These are phyloP conservation scores for Itoplectis maculator DNA, from an alignment of 2,888 invertebrate genomes.

Conservation along the genomic window DNA sequence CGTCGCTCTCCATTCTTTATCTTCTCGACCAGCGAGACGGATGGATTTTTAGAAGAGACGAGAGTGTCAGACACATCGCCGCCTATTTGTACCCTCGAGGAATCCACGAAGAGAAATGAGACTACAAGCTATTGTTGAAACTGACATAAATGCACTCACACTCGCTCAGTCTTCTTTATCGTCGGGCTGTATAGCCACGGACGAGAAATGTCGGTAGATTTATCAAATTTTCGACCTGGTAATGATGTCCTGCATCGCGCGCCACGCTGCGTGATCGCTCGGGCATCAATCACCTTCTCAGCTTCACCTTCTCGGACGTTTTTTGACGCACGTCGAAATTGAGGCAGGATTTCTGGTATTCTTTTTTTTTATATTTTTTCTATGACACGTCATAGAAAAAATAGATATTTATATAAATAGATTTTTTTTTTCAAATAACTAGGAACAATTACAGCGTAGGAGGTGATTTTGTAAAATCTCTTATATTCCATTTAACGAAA, in stretches of 20 bases:
- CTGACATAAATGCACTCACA: slow-evolving; percentile 14
- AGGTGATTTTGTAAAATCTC: too few species aligned
- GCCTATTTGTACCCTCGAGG: background rate
- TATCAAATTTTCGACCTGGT: slow-evolving; percentile 30
- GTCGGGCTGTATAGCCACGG: background rate
- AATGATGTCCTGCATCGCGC: background rate
- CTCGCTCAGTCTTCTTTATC: background rate
- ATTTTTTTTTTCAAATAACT: too few species aligned
- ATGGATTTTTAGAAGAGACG: too few species aligned
- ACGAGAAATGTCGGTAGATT: slow-evolving; percentile 5
- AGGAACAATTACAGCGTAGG: too few species aligned
- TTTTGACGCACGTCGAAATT: background rate
- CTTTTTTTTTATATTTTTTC: background rate
- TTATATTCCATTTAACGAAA: too few species aligned
- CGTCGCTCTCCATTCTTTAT: too few species aligned
- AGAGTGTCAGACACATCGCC: too few species aligned
- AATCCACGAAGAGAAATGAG: slow-evolving; percentile 21
- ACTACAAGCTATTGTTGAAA: slow-evolving; percentile 11
- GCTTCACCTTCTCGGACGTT: background rate
- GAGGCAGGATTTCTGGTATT: background rate
- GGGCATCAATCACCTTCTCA: slow-evolving; percentile 10
- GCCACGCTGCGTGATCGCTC: background rate
- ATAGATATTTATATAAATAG: too few species aligned
- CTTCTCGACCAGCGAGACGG: background rate
- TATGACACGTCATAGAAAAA: too few species aligned